Base-by-base conservation (phyloP, 2,888 invertebrate genomes). In the Anoncus sp. region DNA sequence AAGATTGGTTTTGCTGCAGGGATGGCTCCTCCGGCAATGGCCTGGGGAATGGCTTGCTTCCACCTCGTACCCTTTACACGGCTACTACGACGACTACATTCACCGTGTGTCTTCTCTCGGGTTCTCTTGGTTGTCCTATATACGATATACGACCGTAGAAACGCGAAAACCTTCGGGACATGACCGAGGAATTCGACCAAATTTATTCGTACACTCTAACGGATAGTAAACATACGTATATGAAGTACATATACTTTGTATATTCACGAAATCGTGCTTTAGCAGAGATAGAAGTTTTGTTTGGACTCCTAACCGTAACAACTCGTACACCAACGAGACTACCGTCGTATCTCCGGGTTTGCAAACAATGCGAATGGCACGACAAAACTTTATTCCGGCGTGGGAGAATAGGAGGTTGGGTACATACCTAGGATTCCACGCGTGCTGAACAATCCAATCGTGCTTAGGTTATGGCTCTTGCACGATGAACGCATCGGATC, bases 1-100 rank as follows among this genome's bases (percentile, higher is more conserved):
- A 87, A 89, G 86, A 89, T 89, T 88, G 88, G 88, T 89, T 87
- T 87, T 83, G 83, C 81, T 79, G 79, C 78, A 63, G 71, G 78
- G 66, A 78, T 77, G 72, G 77, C 65, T 60, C 71, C 55, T 47
- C 59, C 45, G 47, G 66, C 79, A 35, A 67, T 67, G 55, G 75
- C 71, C 73, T 70, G 79, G 74, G 79, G 75, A 81, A 79, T 76
- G 74, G 70, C 75, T 75, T 66, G 60, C 60, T 66, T 71, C 67
- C 55, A 40, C 57, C 20, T 38, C 47, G 40, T 65, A 55, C 67
- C 38, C 66, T 70, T 63, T 27, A 65, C 69, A 63, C 40, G n/a
- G 22, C 55, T 49, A 51, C 49, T 35, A 47, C 53, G 55, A 57
- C 62, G 49, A 71, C 67, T 69, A 43, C 66, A 16, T 40, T 62